Base-by-base conservation (phyloP, 2,797 vertebrate genomes). In the Chaetodon trifasciatus region DNA sequence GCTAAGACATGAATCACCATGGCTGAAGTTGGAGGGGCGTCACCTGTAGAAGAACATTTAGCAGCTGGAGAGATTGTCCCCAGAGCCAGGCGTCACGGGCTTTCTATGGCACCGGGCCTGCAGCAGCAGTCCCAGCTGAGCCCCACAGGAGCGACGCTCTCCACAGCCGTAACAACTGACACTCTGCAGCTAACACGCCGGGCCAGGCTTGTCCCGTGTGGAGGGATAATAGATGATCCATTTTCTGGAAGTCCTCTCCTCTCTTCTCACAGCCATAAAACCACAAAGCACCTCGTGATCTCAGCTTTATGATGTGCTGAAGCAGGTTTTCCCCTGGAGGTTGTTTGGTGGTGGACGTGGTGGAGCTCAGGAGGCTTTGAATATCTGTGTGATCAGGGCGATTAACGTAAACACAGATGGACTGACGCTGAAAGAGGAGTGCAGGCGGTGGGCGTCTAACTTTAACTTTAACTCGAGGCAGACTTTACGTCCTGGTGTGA, bases 111-210 rank as follows among this genome's bases (percentile, higher is more conserved):
- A 13, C 16, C 24, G 35, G 21, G 40, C 65, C 37, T 13, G 17
- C 8, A 50, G 73, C 71, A 47, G 56, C 73, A 71, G 60, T 86
- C 72, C 44, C 84, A 55, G 70, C 60, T 68, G 60, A 76, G 42
- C 40, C 10, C n/a, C n/a, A 11, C 3, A 56, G 46, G 10, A 60
- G 60, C 16, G 39, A 10, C 23, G 11, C 50, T 55, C 73, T 23
- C 11, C 6, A 4, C n/a, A 67, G 16, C 70, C 73, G 55, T 66
- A 49, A 76, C 70, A 82, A 74, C 72, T 8, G 35, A 17, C 37
- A 5, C 46, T 42, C 16, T 40, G 21, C 61, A 58, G 50, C 64
- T 16, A 50, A 58, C 64, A 55, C 58, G 37, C 60, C 12, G 28
- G 58, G 28, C 46, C 12, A n/a, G 23, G 9, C 10, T 1, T 39